A percentile compares a stretch with the other conserved stretches of the same genome.
Conservation (phyloP, 2,888 invertebrate genomes). For the Stictocephala bisonia region DNA sequence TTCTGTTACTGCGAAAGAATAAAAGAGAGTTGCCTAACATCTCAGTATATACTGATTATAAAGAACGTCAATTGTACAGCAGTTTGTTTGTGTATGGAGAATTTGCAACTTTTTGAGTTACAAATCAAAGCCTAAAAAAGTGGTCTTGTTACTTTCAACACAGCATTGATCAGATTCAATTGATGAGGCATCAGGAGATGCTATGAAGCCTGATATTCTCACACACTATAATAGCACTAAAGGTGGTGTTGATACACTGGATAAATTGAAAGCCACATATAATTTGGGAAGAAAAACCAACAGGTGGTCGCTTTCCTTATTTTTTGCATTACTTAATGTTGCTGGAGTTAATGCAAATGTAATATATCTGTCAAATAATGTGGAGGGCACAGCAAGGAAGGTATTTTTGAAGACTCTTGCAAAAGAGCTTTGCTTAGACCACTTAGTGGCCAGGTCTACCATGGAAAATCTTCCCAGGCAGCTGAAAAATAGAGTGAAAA, state of each 20-base stretch:
- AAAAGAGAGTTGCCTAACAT: slow-evolving; percentile 8
- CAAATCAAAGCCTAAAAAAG: background rate
- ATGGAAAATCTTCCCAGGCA: too few relatives aligned
- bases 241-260: background rate
- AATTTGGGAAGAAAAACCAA: background rate
- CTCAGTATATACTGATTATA: slow-evolving; percentile 6
- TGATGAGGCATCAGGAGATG: background rate
- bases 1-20: slow-evolving; percentile 2
- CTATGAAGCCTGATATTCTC: background rate
- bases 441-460: too few relatives aligned
- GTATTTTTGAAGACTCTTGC: too few relatives aligned
- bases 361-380: too few relatives aligned
- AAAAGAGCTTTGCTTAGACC: too few relatives aligned
- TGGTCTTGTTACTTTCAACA: background rate
- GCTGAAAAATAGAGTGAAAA: too few relatives aligned
- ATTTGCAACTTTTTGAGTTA: background rate
- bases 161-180: background rate
- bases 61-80: background rate
- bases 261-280: slow-evolving; percentile 1
- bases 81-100: too few relatives aligned
- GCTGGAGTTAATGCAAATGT: background rate
- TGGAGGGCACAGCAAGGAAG: too few relatives aligned
- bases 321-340: background rate
- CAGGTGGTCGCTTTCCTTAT: background rate
- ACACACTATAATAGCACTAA: background rate